Base-by-base conservation (phyloP, 2,797 vertebrate species). In the Mallotus villosus region DNA sequence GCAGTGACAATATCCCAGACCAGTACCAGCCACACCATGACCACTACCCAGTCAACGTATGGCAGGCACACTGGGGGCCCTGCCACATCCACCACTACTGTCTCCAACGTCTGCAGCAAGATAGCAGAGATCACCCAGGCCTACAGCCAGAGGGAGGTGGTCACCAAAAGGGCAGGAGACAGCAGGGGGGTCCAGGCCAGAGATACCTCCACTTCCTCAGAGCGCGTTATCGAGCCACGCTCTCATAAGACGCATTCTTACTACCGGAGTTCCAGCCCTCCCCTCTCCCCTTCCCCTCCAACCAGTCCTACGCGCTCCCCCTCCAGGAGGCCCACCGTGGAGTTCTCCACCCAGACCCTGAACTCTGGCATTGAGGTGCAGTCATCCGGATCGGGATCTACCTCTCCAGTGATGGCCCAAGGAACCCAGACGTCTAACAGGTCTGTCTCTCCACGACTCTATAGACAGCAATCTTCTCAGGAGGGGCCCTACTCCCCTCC, bases 261-360 rank as follows among this genome's bases (percentile, higher is more conserved):
- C 82, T 96, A 95, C 80, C 91, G 94, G 79, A 94, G 93, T 75
- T 92, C 96, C 57, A 99, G 96, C 84, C 95, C 97, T 66, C 96
- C 96, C 0, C 93, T 97, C 70, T 98, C 97, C 1, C 97, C 97
- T 24, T 91, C 91, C 7, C 95, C 96, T 68, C 95, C 96, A 64
- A 92, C 93, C 0, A 97, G 96, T 84, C 95, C 96, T 22, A 93
- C 90, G 0, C 91, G 72, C 79, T 93, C 92, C 22, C 88, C 90
- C 25, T 91, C 93, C 37, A 94, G 92, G 84, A 90, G 91, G 77
- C 85, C 88, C 63, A 98, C 96, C 0, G 94, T 93, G 4, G 97
- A 99, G 82, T 96, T 98, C 87, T 99, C 97, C 58, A 96, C 95
- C 0, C 97, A 98, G 83, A 98, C 96, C 0, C 95, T 96, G 71